Evolutionary conservation across 1,140 invertebrate species (phyloP), one percentile per base, ranked within the genome.

Genomic region (Protaetia brevitarsis): DNA sequence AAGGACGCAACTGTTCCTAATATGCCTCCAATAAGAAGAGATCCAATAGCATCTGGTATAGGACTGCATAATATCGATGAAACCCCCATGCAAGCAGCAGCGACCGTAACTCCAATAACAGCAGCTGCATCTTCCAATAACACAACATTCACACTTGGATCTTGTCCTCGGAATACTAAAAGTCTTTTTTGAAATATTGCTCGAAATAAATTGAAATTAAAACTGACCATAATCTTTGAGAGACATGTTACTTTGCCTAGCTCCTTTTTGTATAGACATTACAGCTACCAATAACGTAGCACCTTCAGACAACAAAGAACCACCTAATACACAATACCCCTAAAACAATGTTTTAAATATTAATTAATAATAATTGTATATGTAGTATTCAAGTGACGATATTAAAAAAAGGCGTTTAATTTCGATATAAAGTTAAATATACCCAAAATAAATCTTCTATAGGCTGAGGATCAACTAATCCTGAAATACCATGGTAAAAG

Each of bases 81-180:
- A 2, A 97, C 77, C 2, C 89, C 89, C 92, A 99, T 97, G 69
- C 95, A 97, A n/a, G 80, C 75, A 1, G 84, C 91, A 3, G 97
- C 96, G 10, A 96, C 86, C 0, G 83, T 74, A 1, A 99, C 94
- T 16, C 97, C 96, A 5, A 89, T 80, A n/a, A 98, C 94, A 3
- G 97, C 96, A 28, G 96, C 97, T 41, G 93, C 87, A 79, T 99
- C 97, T 84, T 99, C 97, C 70, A 98, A 83, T 5, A 99, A 83
- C 1, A 99, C 96, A 13, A 99, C 96, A 79, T 96, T 98, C 2
- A 98, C 91, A 27, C 92, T 96, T 0, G 97, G 97, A 82, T 99
- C 96, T 68, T 91, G 87, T 16, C 89, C 89, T 29, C 85, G 83
- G 62, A 90, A 80, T 41, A 92, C 87, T 88, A 72, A 4, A 79